Base-by-base conservation (phyloP, 2,888 invertebrate genomes). In the Ephialtes manifestator region DNA sequence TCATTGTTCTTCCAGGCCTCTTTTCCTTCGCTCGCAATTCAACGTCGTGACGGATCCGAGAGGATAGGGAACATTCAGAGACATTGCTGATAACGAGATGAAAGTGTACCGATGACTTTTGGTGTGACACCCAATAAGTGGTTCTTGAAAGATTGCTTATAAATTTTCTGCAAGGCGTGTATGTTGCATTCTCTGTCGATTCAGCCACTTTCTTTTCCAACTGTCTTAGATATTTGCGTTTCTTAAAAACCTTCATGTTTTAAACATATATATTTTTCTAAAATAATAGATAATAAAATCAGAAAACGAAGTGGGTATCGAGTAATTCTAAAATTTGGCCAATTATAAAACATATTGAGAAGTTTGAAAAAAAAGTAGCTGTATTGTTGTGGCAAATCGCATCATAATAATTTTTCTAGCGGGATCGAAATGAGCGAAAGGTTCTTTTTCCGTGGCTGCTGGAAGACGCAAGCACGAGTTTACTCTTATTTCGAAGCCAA, bases 71-170 rank as follows among this genome's bases (percentile, higher is more conserved):
- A 35, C 28, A 28, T 20, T 24, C 20, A 77, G 63, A 60, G 53
- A 55, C 60, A 46, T 80, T 77, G 39, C 28, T 31, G 84, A 85
- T 85, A 85, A 81, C 81, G 74, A 79, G 84, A 78, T 85, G 70
- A 79, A 82, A 79, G 81, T 39, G 51, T 20, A 48, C 74, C 78
- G 84, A 81, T 72, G 51, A 48, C 39, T 13, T 53, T 68, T 35
- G 63, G 48, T n/a, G 48, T 35, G 43, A 58, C 24, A 60, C 28
- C 31, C 8, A 5, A 53, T 53, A 43, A 39, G 18, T 15, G n/a
- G 4, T 35, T 60, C 15, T 63, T 8, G n/a, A 18, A 10, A n/a
- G 8, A 63, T 15, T 28, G 70, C 71, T 77, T 5, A 46, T n/a
- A 20, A 77, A 48, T 68, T 55, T 55, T 55, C 11, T 53, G n/a